A percentile compares a stretch with the other conserved stretches of the same genome.
These are phyloP conservation scores for Cyclina sinensis DNA, from an alignment of 1,140 invertebrate genomes.

Conservation along the genomic window DNA sequence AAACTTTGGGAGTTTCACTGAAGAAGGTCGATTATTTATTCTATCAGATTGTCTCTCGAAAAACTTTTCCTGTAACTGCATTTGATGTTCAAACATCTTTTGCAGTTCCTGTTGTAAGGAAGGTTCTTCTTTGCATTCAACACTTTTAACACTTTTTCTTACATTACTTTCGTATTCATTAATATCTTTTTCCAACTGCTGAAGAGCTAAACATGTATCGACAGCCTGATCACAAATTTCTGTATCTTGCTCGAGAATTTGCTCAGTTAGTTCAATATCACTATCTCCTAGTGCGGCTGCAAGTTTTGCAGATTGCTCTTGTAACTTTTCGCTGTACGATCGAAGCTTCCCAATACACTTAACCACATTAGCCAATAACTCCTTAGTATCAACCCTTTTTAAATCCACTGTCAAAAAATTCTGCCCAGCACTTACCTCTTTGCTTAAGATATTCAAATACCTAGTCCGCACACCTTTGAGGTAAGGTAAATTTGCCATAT, in stretches of 20 bases:
- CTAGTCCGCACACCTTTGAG: background rate
- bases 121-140: too few relatives aligned
- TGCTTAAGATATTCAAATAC: background rate
- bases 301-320: constrained; percentile 16
- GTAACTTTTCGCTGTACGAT: constrained; percentile 1
- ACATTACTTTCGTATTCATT: too few relatives aligned
- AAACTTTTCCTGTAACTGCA: too few relatives aligned
- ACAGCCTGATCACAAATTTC: background rate
- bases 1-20: too few relatives aligned
- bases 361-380: background rate
- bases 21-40: too few relatives aligned
- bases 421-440: background rate
- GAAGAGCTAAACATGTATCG: background rate
- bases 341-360: background rate
- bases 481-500: too few relatives aligned
- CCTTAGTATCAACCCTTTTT: background rate
- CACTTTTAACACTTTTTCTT: too few relatives aligned
- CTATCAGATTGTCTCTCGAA: too few relatives aligned
- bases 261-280: background rate
- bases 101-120: too few relatives aligned
- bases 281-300: background rate
- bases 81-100: too few relatives aligned
- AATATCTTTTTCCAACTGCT: too few relatives aligned
- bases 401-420: background rate
- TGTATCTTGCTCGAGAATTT: background rate